Evolutionary conservation across 2,888 invertebrate genomes (phyloP), one percentile per base, ranked within the genome.

Genomic region (Mythimna loreyi): DNA sequence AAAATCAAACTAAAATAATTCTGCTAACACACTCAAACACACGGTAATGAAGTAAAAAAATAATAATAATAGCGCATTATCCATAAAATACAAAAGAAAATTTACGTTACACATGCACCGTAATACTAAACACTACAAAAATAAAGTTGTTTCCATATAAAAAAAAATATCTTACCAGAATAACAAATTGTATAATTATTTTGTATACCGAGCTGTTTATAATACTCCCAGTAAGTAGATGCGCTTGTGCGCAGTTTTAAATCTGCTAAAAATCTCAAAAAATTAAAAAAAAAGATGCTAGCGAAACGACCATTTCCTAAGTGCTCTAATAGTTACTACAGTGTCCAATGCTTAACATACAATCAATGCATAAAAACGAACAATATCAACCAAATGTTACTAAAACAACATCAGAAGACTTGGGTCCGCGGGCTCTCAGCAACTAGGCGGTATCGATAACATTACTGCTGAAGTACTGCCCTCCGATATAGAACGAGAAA

Each of bases 21-120:
- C 92, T 91, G 91, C 94, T 95, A 94, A 94, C 93, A 95, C 95
- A 95, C 95, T 92, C 94, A 94, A 94, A 95, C 96, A 95, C 95
- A 94, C 95, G 88, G 91, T 93, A 94, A 91, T 93, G 89, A 89
- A 93, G 85, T 92, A 92, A 92, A 92, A 92, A 91, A 92, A 92
- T 88, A 92, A 90, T 89, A 91, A 91, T 93, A 93, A 90, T 89
- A 94, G 93, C 93, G 89, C 92, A 92, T 93, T 94, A 93, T 91
- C 92, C 87, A 94, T 94, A 93, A 93, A 82, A 83, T 82, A 84
- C 80, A 77, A 82, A 84, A 81, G 67, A 63, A 79, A 84, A 78
- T 81, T 76, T 82, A 94, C 91, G 91, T 92, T 94, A 95, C 92
- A 93, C 96, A 96, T 96, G 96, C 96, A 96, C 95, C 95, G 93